Base-by-base conservation (phyloP, 2,797 vertebrate species). In the Anolis apletophallus region DNA sequence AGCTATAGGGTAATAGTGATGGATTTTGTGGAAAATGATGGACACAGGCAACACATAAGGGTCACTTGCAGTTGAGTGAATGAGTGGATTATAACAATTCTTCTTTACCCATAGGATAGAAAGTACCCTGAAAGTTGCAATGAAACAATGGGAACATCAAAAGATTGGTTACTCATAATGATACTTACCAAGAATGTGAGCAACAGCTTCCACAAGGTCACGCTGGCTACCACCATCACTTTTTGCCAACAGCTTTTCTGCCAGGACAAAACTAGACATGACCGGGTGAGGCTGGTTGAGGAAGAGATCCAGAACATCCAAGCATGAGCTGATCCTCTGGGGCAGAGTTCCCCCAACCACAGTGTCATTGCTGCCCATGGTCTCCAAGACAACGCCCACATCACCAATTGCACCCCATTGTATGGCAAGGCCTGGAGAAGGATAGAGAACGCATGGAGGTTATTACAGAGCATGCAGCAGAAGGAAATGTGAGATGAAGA, bases 331-430 rank as follows among this genome's bases (percentile, higher is more conserved):
- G 81, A 99, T 98, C 57, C 97, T 97, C 90, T 99, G 99, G 0
- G 98, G 98, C 74, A 98, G 87, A 0, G 98, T 99, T 77, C 99
- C 99, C 0, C 98, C 97, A 2, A 99, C 95, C 40, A 98, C 98
- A 0, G 93, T 87, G 0, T 99, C 97, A 2, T 96, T 98, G 61
- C 94, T 96, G 23, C 98, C 98, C 97, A 97, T 96, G 3, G 96
- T 95, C 90, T 99, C 98, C 94, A 98, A 79, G 68, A 99, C 93
- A 29, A 99, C 91, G 13, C 99, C 99, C 71, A 99, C 99, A 11
- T 99, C 99, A 0, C 98, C 99, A 4, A 99, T 97, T 88, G 98
- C 98, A 0, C 99, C 99, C 99, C 99, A 99, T 26, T 99, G 99
- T 72, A 99, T 91, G 0, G 98, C 98, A 50, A 99, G 95, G 32